Conservation (phyloP, 2,113 vertebrate species). For the Euleptes europaea region DNA sequence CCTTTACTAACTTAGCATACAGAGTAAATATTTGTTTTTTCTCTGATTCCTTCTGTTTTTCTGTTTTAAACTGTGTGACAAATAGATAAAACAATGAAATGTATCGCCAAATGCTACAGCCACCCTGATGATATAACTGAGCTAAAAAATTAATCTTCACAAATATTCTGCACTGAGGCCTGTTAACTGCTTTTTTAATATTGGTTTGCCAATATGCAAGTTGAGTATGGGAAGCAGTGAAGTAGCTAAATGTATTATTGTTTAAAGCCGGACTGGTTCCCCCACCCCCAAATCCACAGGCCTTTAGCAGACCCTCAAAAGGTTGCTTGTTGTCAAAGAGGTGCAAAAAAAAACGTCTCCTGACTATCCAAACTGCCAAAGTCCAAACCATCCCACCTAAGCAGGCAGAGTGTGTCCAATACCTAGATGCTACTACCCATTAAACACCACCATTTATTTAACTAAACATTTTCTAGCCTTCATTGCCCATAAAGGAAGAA, state of each 20-base stretch:
- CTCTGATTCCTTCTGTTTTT: neutral
- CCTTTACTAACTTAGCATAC: conserved; percentile 3
- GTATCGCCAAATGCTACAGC: neutral
- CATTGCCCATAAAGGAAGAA: too few species aligned
- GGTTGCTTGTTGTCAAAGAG: neutral
- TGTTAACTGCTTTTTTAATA: too few species aligned
- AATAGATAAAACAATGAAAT: neutral
- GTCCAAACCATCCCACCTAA: too few species aligned
- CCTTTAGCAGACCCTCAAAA: neutral
- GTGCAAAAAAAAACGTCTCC: too few species aligned
- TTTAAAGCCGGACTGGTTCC: neutral
- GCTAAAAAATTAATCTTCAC: neutral
- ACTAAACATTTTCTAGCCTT: neutral
- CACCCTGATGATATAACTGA: neutral
- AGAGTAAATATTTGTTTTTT: neutral
- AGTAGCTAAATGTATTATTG: too few species aligned
- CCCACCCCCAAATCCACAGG: too few species aligned
- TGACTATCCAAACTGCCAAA: too few species aligned
- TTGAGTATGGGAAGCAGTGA: too few species aligned
- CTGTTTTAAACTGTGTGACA: neutral
- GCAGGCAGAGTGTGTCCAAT: too few species aligned
- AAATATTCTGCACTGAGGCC: neutral
- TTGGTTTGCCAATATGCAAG: too few species aligned
- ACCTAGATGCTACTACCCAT: neutral
- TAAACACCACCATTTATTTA: neutral